These are phyloP conservation scores for Clepsis dumicolana DNA, from an alignment of 2,888 invertebrate species.

Conservation along the genomic window DNA sequence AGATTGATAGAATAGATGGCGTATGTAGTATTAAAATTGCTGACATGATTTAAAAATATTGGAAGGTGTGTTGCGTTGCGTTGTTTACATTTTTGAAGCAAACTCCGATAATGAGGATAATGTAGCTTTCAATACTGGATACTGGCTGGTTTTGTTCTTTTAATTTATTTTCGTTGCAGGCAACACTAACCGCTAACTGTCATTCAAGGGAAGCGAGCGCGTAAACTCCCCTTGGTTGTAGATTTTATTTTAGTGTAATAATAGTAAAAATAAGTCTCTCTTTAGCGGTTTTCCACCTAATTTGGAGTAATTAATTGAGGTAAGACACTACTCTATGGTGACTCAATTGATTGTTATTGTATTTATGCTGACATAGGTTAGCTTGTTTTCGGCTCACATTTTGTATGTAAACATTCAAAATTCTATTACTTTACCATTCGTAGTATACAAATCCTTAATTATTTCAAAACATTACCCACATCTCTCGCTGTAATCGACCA, in stretches of 20 bases:
- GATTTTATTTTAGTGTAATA: not conserved
- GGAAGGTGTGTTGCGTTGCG: too few species aligned
- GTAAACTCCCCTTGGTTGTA: slow-evolving; percentile 27
- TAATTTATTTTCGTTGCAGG: not conserved
- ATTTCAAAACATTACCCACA: not conserved
- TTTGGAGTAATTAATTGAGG: slow-evolving; percentile 11
- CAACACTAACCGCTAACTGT: slow-evolving; percentile 8
- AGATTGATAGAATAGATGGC: not conserved
- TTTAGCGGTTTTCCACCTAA: slow-evolving; percentile 2
- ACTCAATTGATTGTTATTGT: not conserved
- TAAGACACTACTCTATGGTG: not conserved
- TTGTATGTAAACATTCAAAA: slow-evolving; percentile 40
- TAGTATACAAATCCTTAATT: not conserved
- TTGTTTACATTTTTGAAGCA: too few species aligned
- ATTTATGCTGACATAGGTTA: slow-evolving; percentile 20
- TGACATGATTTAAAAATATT: too few species aligned
- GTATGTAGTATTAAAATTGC: not conserved
- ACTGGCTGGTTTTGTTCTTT: not conserved
- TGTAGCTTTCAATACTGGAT: not conserved
- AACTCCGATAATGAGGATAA: too few species aligned
- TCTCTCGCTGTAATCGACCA: not conserved
- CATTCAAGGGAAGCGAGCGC: slow-evolving; percentile 38
- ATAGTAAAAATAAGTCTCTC: not conserved
- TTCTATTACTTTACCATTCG: not conserved
- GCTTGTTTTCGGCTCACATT: slow-evolving; percentile 37